phyloP scores from a whole-genome alignment of 2,888 invertebrate species.

The Sarcophaga caerulescens region DNA sequence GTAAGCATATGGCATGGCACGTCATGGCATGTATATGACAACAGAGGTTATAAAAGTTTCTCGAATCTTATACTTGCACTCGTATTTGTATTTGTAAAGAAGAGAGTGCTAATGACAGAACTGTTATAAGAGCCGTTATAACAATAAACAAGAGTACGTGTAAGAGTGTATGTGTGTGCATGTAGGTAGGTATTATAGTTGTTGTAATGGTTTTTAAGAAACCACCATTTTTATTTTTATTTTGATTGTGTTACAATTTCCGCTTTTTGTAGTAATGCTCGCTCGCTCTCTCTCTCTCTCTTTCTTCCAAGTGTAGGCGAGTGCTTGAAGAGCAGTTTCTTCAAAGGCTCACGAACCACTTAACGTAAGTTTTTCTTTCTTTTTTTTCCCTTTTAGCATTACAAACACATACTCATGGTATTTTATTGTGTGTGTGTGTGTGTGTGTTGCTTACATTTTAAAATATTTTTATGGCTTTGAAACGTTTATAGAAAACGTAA shows the following conservation, averaged over 20 bases:
- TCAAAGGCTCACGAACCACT: slow-evolving; percentile 63
- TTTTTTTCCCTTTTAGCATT: neutral
- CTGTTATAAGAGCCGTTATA: neutral
- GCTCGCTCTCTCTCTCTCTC: neutral
- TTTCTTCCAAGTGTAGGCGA: slow-evolving; percentile 38
- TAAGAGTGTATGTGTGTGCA: neutral
- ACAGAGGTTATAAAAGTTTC: neutral
- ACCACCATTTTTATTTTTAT: neutral
- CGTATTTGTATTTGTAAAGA: neutral
- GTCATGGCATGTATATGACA: neutral
- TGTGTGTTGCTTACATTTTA: slow-evolving; percentile 15
- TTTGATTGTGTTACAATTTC: neutral
- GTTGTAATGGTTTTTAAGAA: neutral
- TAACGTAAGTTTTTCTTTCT: slow-evolving; percentile 52
- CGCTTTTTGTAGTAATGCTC: slow-evolving; percentile 7
- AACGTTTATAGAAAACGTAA: slow-evolving; percentile 2
- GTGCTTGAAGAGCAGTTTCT: slow-evolving; percentile 33
- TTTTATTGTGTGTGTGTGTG: too few relatives aligned
- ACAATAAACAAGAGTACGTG: neutral
- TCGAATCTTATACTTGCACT: neutral
- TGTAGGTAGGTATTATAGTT: neutral
- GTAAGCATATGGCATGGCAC: neutral
- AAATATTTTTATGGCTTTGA: slow-evolving; percentile 6
- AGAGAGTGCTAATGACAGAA: neutral
- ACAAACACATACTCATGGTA: slow-evolving; percentile 2